A percentile compares a stretch with the other conserved stretches of the same genome.
Evolutionary conservation across 2,113 vertebrate genomes (phyloP).

Genomic region (Menura novaehollandiae): DNA sequence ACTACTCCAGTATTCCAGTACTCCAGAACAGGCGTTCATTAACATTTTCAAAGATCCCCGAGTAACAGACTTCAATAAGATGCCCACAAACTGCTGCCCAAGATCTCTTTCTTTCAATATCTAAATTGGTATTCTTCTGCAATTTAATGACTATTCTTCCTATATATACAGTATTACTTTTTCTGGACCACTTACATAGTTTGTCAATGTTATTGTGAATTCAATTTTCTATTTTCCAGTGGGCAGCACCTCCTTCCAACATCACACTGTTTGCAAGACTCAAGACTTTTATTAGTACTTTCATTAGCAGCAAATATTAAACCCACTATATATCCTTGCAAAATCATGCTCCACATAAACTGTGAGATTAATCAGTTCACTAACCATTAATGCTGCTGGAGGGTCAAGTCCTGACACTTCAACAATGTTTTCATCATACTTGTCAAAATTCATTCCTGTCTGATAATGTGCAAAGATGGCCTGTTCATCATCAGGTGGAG

Average conservation of each 20-base stretch:
- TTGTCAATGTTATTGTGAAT: not conserved
- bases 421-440: slow-evolving; percentile 88
- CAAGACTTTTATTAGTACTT: not conserved
- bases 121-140: not conserved
- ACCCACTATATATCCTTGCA: not conserved
- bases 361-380: not conserved
- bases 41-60: not conserved
- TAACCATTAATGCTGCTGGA: slow-evolving; percentile 84
- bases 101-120: not conserved
- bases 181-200: not conserved
- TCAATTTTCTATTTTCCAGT: not conserved
- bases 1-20: not conserved
- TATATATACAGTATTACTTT: not conserved
- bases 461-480: slow-evolving; percentile 86
- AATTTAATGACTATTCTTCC: not conserved
- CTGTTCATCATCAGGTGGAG: slow-evolving; percentile 83
- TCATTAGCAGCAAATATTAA: not conserved
- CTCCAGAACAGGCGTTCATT: not conserved
- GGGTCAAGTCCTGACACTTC: slow-evolving; percentile 84
- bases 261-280: not conserved
- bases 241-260: not conserved
- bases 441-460: slow-evolving; percentile 91
- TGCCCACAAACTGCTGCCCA: not conserved
- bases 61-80: not conserved
- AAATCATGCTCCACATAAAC: not conserved